Percentiles rank a stretch among this genome's conserved stretches.
These are phyloP conservation scores for Papilio demoleus DNA, from an alignment of 2,888 invertebrate genomes.

Conservation along the genomic window DNA sequence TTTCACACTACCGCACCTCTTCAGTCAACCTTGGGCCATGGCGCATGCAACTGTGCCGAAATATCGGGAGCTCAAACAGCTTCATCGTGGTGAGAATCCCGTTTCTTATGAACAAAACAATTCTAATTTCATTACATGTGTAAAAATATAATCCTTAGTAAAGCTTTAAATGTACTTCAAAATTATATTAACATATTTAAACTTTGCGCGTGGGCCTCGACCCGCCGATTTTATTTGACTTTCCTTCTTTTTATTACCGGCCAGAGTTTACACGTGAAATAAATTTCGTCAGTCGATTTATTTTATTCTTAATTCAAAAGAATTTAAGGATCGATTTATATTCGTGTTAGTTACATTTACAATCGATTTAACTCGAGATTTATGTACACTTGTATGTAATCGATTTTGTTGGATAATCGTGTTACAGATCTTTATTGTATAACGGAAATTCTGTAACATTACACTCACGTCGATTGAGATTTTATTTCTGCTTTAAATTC, in stretches of 20 bases:
- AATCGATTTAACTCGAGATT: slow-evolving; percentile 37
- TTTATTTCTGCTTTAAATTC: no score
- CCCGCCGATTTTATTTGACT: slow-evolving; percentile 20
- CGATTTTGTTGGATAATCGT: slow-evolving; percentile 13
- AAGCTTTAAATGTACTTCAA: slow-evolving; percentile 2
- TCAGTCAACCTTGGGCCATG: no score
- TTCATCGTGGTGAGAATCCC: no score
- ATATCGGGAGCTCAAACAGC: no score
- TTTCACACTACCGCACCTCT: no score
- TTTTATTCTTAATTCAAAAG: slow-evolving; percentile 27
- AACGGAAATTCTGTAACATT: background rate
- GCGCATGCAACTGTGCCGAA: no score
- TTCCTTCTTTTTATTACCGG: slow-evolving; percentile 26
- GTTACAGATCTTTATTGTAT: slow-evolving; percentile 10
- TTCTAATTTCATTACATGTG: no score
- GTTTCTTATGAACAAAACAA: no score
- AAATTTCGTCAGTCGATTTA: slow-evolving; percentile 29
- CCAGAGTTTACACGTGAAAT: slow-evolving; percentile 35
- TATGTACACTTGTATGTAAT: slow-evolving; percentile 21
- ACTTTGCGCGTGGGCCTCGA: slow-evolving; percentile 33
- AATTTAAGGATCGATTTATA: slow-evolving; percentile 35
- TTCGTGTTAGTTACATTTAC: slow-evolving; percentile 33
- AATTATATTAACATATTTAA: slow-evolving; percentile 26
- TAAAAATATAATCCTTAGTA: no score
- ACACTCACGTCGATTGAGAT: no score